These are phyloP conservation scores for Cyprinodon brontotheroides DNA, from an alignment of 2,113 vertebrate species.

Conservation along the genomic window DNA sequence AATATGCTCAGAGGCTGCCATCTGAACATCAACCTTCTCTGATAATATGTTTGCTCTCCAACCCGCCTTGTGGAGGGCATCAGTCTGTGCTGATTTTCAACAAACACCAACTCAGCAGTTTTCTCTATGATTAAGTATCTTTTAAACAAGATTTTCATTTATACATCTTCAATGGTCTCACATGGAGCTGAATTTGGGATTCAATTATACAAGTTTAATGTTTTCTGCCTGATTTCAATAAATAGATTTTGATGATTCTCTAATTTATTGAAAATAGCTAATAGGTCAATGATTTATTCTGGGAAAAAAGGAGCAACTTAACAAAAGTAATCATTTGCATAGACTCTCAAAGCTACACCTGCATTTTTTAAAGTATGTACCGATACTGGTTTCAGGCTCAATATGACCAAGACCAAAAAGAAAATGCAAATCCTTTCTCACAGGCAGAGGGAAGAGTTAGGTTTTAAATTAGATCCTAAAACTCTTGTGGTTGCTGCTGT, in stretches of 20 bases:
- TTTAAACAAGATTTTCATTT: too few species aligned
- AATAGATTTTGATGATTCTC: neutral
- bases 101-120: too few species aligned
- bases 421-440: constrained; percentile 58
- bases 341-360: constrained; percentile 76
- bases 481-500: too few species aligned
- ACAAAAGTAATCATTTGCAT: constrained; percentile 65
- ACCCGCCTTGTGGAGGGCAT: too few species aligned
- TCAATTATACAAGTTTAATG: neutral
- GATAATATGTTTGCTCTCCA: too few species aligned
- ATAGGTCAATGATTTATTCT: neutral
- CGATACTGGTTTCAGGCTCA: constrained; percentile 56
- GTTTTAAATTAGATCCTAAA: neutral
- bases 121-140: too few species aligned
- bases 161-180: neutral
- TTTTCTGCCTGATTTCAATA: neutral
- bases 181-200: neutral
- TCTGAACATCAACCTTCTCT: too few species aligned
- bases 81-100: too few species aligned
- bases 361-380: constrained; percentile 21
- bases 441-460: neutral
- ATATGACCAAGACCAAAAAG: constrained; percentile 46
- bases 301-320: neutral
- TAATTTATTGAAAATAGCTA: neutral
- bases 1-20: too few species aligned